Percentiles rank a stretch among this genome's conserved stretches.
phyloP scores from a whole-genome alignment of 2,888 invertebrate species.

The Coremacera marginata region DNA sequence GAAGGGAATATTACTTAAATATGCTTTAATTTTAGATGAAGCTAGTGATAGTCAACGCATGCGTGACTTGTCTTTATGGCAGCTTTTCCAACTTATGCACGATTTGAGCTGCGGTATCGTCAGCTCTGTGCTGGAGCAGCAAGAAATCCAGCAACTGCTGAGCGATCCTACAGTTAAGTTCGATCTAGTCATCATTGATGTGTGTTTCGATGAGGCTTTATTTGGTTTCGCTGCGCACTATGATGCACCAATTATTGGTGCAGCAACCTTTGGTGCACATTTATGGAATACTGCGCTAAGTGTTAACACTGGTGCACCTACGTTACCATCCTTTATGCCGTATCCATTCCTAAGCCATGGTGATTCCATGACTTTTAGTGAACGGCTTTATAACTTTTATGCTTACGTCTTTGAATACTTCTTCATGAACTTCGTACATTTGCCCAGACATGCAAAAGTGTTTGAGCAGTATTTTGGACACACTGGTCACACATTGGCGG shows the following conservation, averaged over 20 bases:
- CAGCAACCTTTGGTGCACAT: constrained; percentile 61
- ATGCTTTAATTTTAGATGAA: neutral
- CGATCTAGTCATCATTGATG: constrained; percentile 66
- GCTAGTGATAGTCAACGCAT: constrained; percentile 47
- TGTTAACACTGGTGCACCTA: constrained; percentile 40
- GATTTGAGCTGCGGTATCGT: constrained; percentile 48
- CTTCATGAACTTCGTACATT: constrained; percentile 46
- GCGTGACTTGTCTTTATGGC: neutral
- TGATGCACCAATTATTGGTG: constrained; percentile 62
- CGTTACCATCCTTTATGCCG: constrained; percentile 57
- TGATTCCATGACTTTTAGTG: constrained; percentile 58
- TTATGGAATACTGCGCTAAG: constrained; percentile 51
- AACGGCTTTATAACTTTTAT: constrained; percentile 57
- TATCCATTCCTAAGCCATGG: constrained; percentile 48
- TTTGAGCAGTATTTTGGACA: constrained; percentile 50
- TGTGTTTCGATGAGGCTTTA: constrained; percentile 66
- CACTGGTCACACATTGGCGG: constrained; percentile 43
- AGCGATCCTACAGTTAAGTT: constrained; percentile 62
- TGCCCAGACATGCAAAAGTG: constrained; percentile 51
- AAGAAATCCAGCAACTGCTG: constrained; percentile 51
- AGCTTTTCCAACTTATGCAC: constrained; percentile 15
- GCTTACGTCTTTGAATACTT: constrained; percentile 43
- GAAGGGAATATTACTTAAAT: constrained; percentile 53
- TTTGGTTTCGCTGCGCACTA: constrained; percentile 63
- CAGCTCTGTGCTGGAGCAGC: constrained; percentile 47